A percentile compares a stretch with the other conserved stretches of the same genome.
These are phyloP conservation scores for Momotus momota DNA, from an alignment of 2,797 vertebrate species.

Conservation along the genomic window DNA sequence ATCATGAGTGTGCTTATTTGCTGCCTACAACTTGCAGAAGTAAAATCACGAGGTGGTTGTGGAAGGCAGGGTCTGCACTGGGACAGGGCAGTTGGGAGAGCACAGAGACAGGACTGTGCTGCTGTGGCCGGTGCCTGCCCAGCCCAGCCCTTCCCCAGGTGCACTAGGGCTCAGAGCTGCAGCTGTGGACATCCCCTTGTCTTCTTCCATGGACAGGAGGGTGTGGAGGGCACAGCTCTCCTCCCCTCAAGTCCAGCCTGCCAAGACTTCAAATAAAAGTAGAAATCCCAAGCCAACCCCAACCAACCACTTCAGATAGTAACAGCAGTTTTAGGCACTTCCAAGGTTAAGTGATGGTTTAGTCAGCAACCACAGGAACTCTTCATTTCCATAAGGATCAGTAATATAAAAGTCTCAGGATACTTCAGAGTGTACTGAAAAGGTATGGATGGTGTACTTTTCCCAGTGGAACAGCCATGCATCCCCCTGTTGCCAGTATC, in stretches of 20 bases:
- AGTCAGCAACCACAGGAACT: not conserved
- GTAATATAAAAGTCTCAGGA: not conserved
- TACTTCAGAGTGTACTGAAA: not conserved
- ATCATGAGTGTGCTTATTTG: not conserved
- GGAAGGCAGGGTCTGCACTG: not conserved
- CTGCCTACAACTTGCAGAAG: not conserved
- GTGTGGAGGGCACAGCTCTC: not conserved
- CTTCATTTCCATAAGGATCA: no score
- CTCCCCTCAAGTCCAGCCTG: not conserved
- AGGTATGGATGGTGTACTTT: not conserved
- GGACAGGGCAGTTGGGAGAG: not conserved
- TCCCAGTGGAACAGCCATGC: not conserved
- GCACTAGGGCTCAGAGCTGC: not conserved
- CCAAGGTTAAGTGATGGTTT: not conserved
- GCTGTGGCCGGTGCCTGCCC: not conserved
- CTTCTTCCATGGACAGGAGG: not conserved
- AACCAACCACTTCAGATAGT: not conserved
- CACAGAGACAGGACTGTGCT: accelerated
- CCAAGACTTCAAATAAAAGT: not conserved
- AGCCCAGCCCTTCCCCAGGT: not conserved
- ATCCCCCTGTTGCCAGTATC: not conserved
- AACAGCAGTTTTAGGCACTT: not conserved
- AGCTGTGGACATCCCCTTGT: not conserved
- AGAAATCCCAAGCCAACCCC: not conserved
- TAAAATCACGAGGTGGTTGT: not conserved